phyloP scores from a whole-genome alignment of 2,113 vertebrate genomes.

The Upupa epops region DNA sequence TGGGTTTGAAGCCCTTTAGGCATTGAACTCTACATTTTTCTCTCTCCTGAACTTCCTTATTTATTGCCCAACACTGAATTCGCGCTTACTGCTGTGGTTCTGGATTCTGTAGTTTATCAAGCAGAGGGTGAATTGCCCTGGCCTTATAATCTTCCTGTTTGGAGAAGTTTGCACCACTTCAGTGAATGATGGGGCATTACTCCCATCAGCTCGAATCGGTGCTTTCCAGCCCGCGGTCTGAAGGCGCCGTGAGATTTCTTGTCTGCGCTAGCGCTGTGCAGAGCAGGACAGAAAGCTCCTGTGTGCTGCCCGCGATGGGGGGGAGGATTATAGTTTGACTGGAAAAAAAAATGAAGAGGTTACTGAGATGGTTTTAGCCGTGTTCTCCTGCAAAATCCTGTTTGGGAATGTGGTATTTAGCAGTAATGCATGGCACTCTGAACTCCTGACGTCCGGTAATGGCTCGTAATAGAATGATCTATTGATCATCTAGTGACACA shows the following conservation, averaged over 20 bases:
- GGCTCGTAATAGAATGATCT: background rate
- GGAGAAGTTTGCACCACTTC: background rate
- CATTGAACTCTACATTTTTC: background rate
- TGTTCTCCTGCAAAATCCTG: background rate
- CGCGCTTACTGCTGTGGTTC: background rate
- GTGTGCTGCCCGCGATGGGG: background rate
- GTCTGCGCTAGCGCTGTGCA: accelerated
- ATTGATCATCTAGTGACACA: background rate
- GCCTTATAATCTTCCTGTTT: background rate
- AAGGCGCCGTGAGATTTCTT: background rate
- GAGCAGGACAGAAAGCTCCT: background rate
- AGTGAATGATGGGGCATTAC: background rate
- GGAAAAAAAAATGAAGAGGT: background rate
- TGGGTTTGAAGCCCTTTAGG: constrained; percentile 6
- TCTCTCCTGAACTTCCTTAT: background rate
- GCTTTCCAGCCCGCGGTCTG: background rate
- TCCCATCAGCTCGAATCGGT: background rate
- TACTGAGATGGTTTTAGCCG: background rate
- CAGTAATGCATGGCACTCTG: background rate
- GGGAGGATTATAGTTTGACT: background rate
- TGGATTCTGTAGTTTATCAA: background rate
- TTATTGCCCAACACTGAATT: background rate
- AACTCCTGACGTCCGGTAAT: background rate
- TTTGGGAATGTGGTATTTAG: too few relatives aligned
- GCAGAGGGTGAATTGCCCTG: background rate